Base-by-base conservation (phyloP, 30 jellyfish, hydroid and myxozoan species). In the Aurelia aurita complex sp. Pacific region DNA sequence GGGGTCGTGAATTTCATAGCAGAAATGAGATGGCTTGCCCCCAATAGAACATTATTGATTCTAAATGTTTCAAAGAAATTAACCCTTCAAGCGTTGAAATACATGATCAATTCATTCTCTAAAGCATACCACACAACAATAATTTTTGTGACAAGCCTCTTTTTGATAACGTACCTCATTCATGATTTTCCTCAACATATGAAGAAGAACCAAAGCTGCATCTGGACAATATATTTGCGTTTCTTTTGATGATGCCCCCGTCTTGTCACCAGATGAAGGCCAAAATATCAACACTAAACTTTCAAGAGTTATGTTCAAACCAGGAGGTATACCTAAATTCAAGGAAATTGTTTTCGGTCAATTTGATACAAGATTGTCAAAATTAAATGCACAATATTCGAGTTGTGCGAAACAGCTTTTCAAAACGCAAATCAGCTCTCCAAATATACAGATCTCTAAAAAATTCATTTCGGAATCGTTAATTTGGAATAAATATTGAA, bases 141-240 rank as follows among this genome's bases (percentile, higher is more conserved):
- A 1, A 5, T 53, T 73, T 6, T 1, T 18, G 36, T 10, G 29
- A 23, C 34, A 43, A 0, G n/a, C 36, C 15, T 46, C 15, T 9
- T 5, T 46, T 16, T 4, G 14, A 63, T 4, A 2, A 19, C 88
- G 40, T 19, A 86, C 96, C 96, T 84, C 81, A 65, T 91, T 88
- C 80, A 94, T 89, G 52, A 89, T 67, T 76, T 82, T 89, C 68
- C 99, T 76, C 60, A 89, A 53, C 92, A 94, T 81, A 70, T 94
- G 99, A 16, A 94, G 91, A 34, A 94, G 91, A 55, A 94, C 96
- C 16, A 89, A 86, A 13, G 94, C 68, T 10, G 97, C 91, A 42
- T 94, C 99, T 19, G 81, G 81, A 82, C 97, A 94, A 77, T 94
- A 82, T n/a, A 94, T 63, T 16, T 75, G 95, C 50, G 61, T 32